Evolutionary conservation across 2,797 vertebrate genomes (phyloP).

Genomic region (Pantherophis vulpinus): DNA sequence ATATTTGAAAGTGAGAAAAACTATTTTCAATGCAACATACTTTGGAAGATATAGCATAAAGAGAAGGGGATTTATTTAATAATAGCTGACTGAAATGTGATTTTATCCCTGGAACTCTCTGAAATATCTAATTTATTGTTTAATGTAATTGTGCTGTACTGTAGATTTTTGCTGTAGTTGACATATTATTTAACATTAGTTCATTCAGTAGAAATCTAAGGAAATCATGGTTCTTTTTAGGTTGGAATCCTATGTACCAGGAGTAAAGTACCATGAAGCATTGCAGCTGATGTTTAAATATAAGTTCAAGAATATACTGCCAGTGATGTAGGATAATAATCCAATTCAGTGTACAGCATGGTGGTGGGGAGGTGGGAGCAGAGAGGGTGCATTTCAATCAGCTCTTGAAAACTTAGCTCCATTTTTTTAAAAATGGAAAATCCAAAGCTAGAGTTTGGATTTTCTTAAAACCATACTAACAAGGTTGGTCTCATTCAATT

Average conservation of each 20-base stretch:
- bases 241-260: not conserved
- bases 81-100: not conserved
- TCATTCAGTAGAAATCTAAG: not conserved
- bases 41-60: not conserved
- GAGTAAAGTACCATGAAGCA: not conserved
- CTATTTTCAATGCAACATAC: not conserved
- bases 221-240: not conserved
- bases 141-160: not conserved
- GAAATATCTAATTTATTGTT: not conserved
- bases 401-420: not conserved
- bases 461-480: not conserved
- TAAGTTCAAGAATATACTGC: not conserved
- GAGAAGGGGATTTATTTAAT: not conserved
- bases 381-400: not conserved
- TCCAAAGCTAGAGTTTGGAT: not conserved
- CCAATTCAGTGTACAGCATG: too few species aligned
- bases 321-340: not conserved
- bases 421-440: not conserved
- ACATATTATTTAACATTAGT: not conserved
- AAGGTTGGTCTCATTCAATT: not conserved
- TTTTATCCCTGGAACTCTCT: not conserved
- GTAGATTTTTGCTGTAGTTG: too few species aligned
- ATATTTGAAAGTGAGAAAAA: not conserved
- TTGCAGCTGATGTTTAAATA: not conserved
- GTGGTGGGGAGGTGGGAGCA: not conserved